Evolutionary conservation across 2,797 vertebrate genomes (phyloP).

Genomic region (Protonibea diacanthus): DNA sequence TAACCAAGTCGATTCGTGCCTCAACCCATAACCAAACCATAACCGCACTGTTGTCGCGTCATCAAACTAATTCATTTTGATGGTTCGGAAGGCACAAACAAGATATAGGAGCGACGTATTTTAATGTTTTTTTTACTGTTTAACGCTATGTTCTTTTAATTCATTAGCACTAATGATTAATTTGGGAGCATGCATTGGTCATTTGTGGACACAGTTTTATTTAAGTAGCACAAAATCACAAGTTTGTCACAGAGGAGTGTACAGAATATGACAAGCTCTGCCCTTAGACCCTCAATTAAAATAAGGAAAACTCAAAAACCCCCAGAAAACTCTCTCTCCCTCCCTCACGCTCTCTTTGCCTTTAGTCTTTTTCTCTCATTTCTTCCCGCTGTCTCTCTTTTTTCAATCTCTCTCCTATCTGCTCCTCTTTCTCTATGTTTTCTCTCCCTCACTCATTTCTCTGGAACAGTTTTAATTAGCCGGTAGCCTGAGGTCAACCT

Average conservation of each 20-base stretch:
- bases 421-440: slow-evolving; percentile 50
- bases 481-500: slow-evolving; percentile 80
- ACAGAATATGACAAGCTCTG: background rate
- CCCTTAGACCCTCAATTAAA: slow-evolving; percentile 16
- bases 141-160: background rate
- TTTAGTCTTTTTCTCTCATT: slow-evolving; percentile 49
- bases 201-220: background rate
- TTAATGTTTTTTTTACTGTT: background rate
- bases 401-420: slow-evolving; percentile 48
- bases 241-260: background rate
- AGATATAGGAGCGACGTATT: too few relatives aligned
- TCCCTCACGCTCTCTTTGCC: slow-evolving; percentile 36
- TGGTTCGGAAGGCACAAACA: background rate
- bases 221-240: slow-evolving; percentile 1
- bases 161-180: background rate
- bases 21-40: background rate
- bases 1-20: background rate
- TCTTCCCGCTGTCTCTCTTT: slow-evolving; percentile 18
- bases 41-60: background rate
- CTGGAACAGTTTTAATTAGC: slow-evolving; percentile 83
- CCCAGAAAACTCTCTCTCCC: slow-evolving; percentile 25
- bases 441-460: slow-evolving; percentile 61
- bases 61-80: background rate
- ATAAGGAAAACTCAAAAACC: slow-evolving; percentile 21
- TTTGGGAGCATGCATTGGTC: background rate